Evolutionary conservation across 2,888 invertebrate genomes (phyloP), one percentile per base, ranked within the genome.

Genomic region (Eupithecia subfuscata): DNA sequence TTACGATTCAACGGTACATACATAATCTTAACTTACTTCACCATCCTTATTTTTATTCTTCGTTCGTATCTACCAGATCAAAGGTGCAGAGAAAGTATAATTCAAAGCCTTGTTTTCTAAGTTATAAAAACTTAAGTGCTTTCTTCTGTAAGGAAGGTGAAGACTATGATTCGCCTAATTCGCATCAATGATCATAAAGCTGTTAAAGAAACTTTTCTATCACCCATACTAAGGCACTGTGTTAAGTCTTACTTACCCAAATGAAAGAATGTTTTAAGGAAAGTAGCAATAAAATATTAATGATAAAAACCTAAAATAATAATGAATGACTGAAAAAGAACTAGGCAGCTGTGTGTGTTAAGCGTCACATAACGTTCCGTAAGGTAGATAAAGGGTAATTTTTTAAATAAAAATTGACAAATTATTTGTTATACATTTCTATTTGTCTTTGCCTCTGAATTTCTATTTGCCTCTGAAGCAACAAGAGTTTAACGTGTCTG

Each of bases 91-190:
- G 64, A 72, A 40, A 56, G 67, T 52, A n/a, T 43, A 45, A 71
- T 37, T 45, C 63, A 7, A 72, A 45, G 18, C 11, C 11, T 37
- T 25, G 25, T 67, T 71, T 72, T 67, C 52, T 67, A 67, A 65
- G 67, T 72, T 52, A 48, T 69, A 73, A 73, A 73, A 75, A n/a
- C 64, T 75, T 34, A 74, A 76, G 71, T 74, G 74, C 64, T 30
- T 71, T 76, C 30, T 71, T 76, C 43, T 76, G 74, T 71, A 68
- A 67, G 60, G 68, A 75, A 75, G 70, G 71, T 71, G 25, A 67
- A 56, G 45, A 25, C 60, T 43, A 22, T 56, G 18, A 68, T 70
- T 71, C 25, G 45, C 40, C 2, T 45, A 71, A 75, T 78, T 77
- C 69, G 71, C 71, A 22, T 25, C 60, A 69, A 64, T 34, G 30